Percentiles rank a stretch among this genome's conserved stretches.
Conservation (phyloP, 2,113 vertebrate genomes). For the Alosa alosa region DNA sequence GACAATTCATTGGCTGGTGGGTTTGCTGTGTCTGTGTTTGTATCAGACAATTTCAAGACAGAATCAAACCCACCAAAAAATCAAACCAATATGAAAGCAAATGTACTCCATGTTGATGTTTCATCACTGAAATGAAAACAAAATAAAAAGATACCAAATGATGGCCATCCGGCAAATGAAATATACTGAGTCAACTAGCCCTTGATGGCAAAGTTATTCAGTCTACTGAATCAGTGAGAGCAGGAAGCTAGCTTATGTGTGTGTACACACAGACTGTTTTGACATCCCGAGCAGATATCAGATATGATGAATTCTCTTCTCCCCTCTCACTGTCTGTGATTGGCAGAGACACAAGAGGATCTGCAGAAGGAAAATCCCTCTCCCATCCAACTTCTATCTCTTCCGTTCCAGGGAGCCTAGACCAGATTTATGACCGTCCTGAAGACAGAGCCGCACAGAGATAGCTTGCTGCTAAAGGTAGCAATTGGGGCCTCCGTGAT, state of each 20-base stretch:
- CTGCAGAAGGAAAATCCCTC: not conserved
- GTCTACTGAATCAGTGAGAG: not conserved
- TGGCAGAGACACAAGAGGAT: not conserved
- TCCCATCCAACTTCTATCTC: not conserved
- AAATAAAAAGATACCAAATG: not conserved
- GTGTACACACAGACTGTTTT: not conserved
- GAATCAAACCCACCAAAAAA: not conserved
- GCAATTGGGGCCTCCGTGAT: not conserved
- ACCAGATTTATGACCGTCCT: not conserved
- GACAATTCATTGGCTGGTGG: not conserved
- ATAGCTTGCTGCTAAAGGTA: not conserved
- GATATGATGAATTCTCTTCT: not conserved
- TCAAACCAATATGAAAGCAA: not conserved
- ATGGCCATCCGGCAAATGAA: not conserved
- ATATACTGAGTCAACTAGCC: not conserved
- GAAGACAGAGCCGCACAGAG: not conserved
- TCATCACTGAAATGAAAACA: not conserved
- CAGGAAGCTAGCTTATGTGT: not conserved
- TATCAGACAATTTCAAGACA: not conserved
- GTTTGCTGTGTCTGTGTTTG: not conserved
- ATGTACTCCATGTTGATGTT: not conserved
- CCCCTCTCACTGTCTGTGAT: not conserved
- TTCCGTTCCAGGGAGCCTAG: not conserved
- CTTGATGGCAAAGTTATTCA: not conserved
- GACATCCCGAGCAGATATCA: not conserved